Evolutionary conservation across 2,888 invertebrate species (phyloP).

Genomic region (Conops quadrifasciatus): DNA sequence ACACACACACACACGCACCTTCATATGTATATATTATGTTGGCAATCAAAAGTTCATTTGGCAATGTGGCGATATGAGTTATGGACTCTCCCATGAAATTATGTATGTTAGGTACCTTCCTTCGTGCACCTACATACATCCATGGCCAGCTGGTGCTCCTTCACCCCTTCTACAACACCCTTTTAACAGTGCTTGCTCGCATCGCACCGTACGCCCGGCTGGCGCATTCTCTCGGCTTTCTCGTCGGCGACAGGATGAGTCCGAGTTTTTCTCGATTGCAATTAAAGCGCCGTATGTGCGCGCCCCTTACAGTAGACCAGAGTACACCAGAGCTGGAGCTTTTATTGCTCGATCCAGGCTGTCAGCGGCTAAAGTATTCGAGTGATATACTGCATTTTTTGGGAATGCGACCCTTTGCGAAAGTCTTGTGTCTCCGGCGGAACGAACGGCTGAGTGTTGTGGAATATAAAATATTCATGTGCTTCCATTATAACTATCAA

Average conservation of each 20-base stretch:
- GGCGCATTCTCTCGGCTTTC: not conserved
- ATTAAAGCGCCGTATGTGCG: slow-evolving; percentile 25
- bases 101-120: slow-evolving; percentile 15
- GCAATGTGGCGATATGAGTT: slow-evolving; percentile 50
- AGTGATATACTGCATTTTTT: slow-evolving; percentile 24
- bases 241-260: slow-evolving; percentile 36
- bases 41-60: slow-evolving; percentile 49
- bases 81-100: slow-evolving; percentile 43
- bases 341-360: slow-evolving; percentile 47
- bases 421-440: not conserved
- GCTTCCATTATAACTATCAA: slow-evolving; percentile 48
- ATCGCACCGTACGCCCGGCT: not conserved
- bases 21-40: slow-evolving; percentile 11
- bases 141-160: not conserved
- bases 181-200: slow-evolving; percentile 4
- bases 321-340: slow-evolving; percentile 40
- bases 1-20: slow-evolving; percentile 9
- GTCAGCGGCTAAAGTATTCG: slow-evolving; percentile 26
- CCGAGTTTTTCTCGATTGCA: slow-evolving; percentile 22
- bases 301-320: slow-evolving; percentile 26
- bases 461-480: slow-evolving; percentile 56
- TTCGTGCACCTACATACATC: no score
- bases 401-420: slow-evolving; percentile 15
- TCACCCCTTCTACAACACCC: slow-evolving; percentile 21
- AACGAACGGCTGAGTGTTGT: slow-evolving; percentile 44